Base-by-base conservation (phyloP, 2,113 vertebrate genomes). In the Ictidomys tridecemlineatus region DNA sequence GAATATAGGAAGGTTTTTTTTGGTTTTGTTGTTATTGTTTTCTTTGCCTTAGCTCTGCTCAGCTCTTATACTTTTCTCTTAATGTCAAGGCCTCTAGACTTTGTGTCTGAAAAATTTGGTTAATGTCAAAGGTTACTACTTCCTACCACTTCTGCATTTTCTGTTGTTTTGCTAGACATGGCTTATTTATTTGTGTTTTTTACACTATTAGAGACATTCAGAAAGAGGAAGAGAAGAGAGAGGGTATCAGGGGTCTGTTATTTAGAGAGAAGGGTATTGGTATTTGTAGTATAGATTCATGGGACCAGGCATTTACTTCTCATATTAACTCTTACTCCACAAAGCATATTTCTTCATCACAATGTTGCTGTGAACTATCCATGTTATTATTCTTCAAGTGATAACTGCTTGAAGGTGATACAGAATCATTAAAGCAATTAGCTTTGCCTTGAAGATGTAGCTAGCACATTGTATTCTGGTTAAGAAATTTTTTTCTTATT, bases 401-500 rank as follows among this genome's bases (percentile, higher is more conserved):
- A 86, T 20, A 89, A 73, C 14, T 45, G 51, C 48, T 63, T 83
- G 28, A 73, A 48, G 51, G 37, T 10, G 16, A 61, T 74, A 16
- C 22, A 65, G 37, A 56, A 67, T 95, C 63, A 82, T 95, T 84
- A 70, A 84, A 91, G n/a, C 48, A 96, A 1, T 80, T 76, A 79
- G 10, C n/a, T 95, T 85, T 80, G 56, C 82, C n/a, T 70, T 34
- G 39, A 24, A 48, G 53, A 10, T 65, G 1, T 30, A 37, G 67
- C 37, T 73, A 34, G 34, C 24, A 32, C 24, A 42, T 8, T 0
- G 1, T 45, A 3, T 91, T 22, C 32, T 37, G 83, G 26, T 53
- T 4, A 72, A 67, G 61, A 83, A 12, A 28, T 72, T 80, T 4
- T 80, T 83, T 48, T 70, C 45, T 17, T 58, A 5, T 34, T 87